A percentile compares a stretch with the other conserved stretches of the same genome.
These are phyloP conservation scores for Colletes latitarsis DNA, from an alignment of 1,140 invertebrate species.

Conservation along the genomic window DNA sequence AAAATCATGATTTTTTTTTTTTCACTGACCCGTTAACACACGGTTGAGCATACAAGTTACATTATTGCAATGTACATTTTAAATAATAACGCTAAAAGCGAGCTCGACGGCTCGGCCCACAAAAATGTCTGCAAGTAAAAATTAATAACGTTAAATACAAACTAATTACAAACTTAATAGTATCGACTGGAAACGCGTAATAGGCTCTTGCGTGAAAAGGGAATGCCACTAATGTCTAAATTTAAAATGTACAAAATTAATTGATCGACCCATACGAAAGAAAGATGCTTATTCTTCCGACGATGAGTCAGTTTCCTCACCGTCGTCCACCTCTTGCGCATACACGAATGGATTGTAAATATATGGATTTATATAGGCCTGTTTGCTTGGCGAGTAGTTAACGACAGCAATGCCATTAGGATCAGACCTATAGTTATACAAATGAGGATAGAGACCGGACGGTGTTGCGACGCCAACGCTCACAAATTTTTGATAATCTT, in stretches of 20 bases:
- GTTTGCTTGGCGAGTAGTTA: constrained; percentile 75
- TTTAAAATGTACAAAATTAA: constrained; percentile 60
- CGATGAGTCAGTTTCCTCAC: constrained; percentile 72
- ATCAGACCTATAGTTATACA: constrained; percentile 75
- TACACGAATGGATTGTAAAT: constrained; percentile 73
- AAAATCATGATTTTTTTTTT: constrained; percentile 41
- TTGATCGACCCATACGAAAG: constrained; percentile 46
- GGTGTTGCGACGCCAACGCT: constrained; percentile 69
- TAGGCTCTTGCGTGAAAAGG: not conserved
- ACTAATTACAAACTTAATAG: constrained; percentile 81
- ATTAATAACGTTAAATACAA: constrained; percentile 77
- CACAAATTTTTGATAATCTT: constrained; percentile 71
- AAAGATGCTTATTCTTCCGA: constrained; percentile 65
- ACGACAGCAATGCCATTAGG: constrained; percentile 75
- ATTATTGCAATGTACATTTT: constrained; percentile 76
- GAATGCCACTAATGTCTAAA: constrained; percentile 50
- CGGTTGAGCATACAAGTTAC: constrained; percentile 72
- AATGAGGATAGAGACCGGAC: constrained; percentile 73
- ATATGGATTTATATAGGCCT: constrained; percentile 73
- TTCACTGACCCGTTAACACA: constrained; percentile 49
- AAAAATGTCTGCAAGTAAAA: constrained; percentile 59
- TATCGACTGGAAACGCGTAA: constrained; percentile 57
- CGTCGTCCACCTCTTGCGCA: constrained; percentile 66
- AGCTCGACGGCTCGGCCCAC: constrained; percentile 39
- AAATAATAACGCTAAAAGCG: constrained; percentile 74